Percentiles rank a stretch among this genome's conserved stretches.
Evolutionary conservation across 2,888 invertebrate species (phyloP).

Genomic region (Serripes groenlandicus): DNA sequence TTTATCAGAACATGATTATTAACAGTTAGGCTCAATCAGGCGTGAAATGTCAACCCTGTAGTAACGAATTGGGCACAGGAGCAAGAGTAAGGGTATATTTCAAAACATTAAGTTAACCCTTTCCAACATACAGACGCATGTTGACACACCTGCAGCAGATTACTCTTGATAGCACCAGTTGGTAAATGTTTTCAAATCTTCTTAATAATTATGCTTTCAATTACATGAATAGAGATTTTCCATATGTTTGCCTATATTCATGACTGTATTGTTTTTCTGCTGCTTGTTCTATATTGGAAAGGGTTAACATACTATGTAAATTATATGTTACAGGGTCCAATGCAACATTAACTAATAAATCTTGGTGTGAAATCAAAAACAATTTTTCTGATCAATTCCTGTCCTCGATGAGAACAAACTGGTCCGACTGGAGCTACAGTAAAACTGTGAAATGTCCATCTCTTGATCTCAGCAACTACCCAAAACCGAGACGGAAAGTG

Average conservation of each 20-base stretch:
- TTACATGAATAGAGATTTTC: no score
- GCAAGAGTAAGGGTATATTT: no score
- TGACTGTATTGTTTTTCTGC: no score
- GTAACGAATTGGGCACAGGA: no score
- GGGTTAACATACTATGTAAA: neutral
- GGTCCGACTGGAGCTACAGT: conserved; percentile 20
- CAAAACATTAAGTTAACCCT: neutral
- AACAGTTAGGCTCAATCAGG: no score
- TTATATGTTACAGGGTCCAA: neutral
- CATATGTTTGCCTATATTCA: no score
- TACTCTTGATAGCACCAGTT: neutral
- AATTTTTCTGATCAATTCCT: neutral
- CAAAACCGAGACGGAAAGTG: conserved; percentile 16
- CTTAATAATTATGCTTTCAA: no score
- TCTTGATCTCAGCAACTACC: neutral
- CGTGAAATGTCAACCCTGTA: no score
- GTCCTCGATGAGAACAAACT: neutral
- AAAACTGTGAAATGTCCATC: conserved; percentile 16
- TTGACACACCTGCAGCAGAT: neutral
- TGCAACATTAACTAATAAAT: neutral
- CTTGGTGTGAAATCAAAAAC: neutral
- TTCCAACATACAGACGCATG: neutral
- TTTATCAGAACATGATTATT: no score
- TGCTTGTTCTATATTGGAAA: no score
- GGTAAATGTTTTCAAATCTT: no score